Conservation (phyloP, 2,888 invertebrate species). For the Microchrysa polita region DNA sequence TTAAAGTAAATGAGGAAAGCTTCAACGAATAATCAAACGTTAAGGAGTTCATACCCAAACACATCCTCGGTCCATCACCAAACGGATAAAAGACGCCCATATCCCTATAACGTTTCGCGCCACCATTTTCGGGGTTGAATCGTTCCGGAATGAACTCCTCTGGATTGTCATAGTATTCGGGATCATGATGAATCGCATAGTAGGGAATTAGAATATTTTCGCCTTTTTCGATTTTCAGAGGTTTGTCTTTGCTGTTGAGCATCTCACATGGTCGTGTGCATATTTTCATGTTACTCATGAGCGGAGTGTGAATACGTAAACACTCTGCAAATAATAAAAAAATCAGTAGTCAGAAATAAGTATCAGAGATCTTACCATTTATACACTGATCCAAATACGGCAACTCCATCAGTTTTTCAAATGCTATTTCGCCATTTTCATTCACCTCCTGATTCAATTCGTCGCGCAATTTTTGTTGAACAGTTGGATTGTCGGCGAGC, state of each 20-base stretch:
- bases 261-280: conserved; percentile 44
- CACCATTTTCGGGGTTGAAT: conserved; percentile 57
- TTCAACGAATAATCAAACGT: no score
- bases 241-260: conserved; percentile 54
- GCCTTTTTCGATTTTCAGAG: conserved; percentile 53
- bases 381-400: conserved; percentile 58
- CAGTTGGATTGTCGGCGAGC: conserved; percentile 53
- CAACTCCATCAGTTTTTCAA: conserved; percentile 54
- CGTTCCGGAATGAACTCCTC: conserved; percentile 58
- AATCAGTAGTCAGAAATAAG: no score
- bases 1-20: not conserved
- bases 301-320: conserved; percentile 41
- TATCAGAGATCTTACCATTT: conserved; percentile 51
- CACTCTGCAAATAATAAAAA: conserved; percentile 44
- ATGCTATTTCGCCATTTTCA: conserved; percentile 52
- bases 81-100: conserved; percentile 58
- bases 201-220: conserved; percentile 56
- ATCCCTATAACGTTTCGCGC: conserved; percentile 57
- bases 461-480: conserved; percentile 55
- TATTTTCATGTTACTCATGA: not conserved
- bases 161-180: conserved; percentile 56
- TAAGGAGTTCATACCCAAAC: conserved; percentile 55
- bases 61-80: conserved; percentile 61
- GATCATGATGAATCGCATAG: conserved; percentile 56
- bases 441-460: conserved; percentile 53